phyloP scores from a whole-genome alignment of 2,797 vertebrate genomes.

The Phylloscopus collybita region DNA sequence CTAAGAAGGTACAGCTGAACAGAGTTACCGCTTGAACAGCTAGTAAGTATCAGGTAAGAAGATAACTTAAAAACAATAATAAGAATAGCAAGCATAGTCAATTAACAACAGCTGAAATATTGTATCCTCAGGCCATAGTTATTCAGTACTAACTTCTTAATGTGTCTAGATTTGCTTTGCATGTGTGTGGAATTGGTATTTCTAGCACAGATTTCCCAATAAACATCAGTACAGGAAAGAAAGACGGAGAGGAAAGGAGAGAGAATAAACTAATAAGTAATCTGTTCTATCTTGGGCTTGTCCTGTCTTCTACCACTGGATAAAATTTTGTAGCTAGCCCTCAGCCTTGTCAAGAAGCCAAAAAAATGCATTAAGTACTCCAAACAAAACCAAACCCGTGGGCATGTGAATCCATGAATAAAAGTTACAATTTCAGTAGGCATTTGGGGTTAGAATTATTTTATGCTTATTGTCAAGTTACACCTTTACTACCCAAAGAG shows the following conservation, averaged over 20 bases:
- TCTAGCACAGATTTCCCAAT: neutral
- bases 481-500: neutral
- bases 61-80: neutral
- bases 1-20: neutral
- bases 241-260: accelerated
- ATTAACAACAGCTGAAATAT: neutral
- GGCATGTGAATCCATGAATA: neutral
- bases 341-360: neutral
- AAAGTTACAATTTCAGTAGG: neutral
- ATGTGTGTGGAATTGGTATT: neutral
- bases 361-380: neutral
- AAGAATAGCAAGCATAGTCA: accelerated
- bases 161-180: neutral
- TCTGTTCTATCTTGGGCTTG: neutral
- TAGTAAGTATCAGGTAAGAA: neutral
- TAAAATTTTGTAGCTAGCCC: neutral
- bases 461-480: neutral
- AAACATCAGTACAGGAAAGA: neutral
- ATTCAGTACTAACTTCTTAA: neutral
- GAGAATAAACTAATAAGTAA: neutral
- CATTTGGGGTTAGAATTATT: neutral
- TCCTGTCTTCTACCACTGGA: neutral
- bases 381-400: neutral
- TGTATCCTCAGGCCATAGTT: neutral
- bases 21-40: neutral